Evolutionary conservation across 2,113 vertebrate genomes (phyloP).

Genomic region (Mormoops blainvillei): DNA sequence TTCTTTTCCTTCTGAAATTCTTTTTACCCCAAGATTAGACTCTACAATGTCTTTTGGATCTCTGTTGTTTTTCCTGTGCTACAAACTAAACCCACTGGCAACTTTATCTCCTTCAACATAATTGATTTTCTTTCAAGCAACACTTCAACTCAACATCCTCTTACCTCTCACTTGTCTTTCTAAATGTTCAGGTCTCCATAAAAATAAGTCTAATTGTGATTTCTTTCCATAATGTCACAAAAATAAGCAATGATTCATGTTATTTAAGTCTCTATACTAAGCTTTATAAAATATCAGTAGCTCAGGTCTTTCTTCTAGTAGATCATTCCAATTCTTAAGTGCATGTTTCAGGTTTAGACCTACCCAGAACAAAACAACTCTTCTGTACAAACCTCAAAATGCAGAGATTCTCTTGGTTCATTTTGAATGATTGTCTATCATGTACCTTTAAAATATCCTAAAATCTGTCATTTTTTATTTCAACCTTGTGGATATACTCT

Average conservation of each 20-base stretch:
- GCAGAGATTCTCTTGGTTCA: neutral
- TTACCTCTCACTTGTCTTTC: neutral
- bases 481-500: accelerated
- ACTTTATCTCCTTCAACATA: neutral
- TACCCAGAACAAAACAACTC: neutral
- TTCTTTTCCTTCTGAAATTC: neutral
- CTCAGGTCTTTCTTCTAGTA: neutral
- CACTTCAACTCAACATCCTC: neutral
- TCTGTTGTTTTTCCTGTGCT: neutral
- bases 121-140: neutral
- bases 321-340: neutral
- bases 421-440: neutral
- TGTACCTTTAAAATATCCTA: neutral
- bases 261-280: neutral
- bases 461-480: neutral
- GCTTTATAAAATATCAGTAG: neutral
- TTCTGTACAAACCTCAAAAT: neutral
- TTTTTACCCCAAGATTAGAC: neutral
- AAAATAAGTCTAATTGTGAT: neutral
- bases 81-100: neutral
- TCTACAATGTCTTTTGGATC: neutral
- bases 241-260: neutral
- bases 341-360: neutral
- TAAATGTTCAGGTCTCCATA: neutral
- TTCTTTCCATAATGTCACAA: neutral